Evolutionary conservation across 1,140 invertebrate genomes (phyloP).

Genomic region (Dreissena rostriformis): DNA sequence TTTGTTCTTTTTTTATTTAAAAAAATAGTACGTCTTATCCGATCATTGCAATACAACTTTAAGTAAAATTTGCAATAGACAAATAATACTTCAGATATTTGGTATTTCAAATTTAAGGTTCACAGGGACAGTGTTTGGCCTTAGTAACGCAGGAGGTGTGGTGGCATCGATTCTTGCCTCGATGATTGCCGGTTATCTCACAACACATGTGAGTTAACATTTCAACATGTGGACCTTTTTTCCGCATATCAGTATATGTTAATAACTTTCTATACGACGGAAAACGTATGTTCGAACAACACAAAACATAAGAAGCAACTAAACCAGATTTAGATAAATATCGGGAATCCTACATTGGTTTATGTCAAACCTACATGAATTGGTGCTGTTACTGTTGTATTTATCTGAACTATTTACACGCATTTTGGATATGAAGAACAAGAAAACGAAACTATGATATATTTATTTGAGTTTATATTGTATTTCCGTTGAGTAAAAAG

Average conservation of each 20-base stretch:
- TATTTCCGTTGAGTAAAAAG: too few relatives aligned
- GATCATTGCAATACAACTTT: too few relatives aligned
- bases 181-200: constrained; percentile 88
- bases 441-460: too few relatives aligned
- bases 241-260: background rate
- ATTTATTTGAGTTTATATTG: too few relatives aligned
- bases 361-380: too few relatives aligned
- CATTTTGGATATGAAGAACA: too few relatives aligned
- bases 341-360: too few relatives aligned
- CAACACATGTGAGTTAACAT: constrained; percentile 77
- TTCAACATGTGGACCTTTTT: background rate
- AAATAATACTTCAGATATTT: constrained; percentile 76
- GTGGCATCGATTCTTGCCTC: constrained; percentile 92
- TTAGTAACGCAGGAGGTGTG: constrained; percentile 92
- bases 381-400: too few relatives aligned
- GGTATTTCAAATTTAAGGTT: constrained; percentile 6
- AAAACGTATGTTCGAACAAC: background rate
- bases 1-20: background rate
- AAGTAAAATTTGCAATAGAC: background rate
- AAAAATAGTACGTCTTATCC: background rate
- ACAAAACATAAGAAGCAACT: background rate
- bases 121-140: constrained; percentile 83
- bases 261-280: background rate
- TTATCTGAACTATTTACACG: too few relatives aligned
- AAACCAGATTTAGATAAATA: background rate